Evolutionary conservation across 2,888 invertebrate species (phyloP).

Genomic region (Rugalucina vietnamica): DNA sequence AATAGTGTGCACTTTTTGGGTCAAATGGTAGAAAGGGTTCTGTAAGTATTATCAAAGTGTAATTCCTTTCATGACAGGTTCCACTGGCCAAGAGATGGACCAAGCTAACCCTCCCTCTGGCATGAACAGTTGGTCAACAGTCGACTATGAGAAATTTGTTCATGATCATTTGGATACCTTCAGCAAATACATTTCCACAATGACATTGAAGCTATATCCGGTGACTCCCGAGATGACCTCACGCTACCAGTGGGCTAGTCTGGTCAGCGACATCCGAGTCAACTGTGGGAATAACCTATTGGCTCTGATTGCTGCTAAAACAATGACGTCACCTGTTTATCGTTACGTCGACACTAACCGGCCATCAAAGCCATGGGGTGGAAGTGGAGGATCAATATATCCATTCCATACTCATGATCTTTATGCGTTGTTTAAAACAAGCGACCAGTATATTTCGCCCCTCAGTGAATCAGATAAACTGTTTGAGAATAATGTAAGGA

Average conservation of each 20-base stretch:
- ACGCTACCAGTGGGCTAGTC: constrained; percentile 72
- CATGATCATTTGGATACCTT: constrained; percentile 69
- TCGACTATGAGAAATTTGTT: constrained; percentile 15
- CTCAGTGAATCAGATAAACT: constrained; percentile 30
- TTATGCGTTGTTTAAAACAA: constrained; percentile 68
- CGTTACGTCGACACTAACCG: constrained; percentile 68
- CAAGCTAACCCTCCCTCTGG: neutral
- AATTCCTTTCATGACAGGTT: constrained; percentile 6
- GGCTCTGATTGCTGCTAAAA: constrained; percentile 54
- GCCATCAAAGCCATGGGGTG: constrained; percentile 15
- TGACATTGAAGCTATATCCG: constrained; percentile 67
- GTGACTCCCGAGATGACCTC: constrained; percentile 52
- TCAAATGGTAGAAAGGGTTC: too few relatives aligned
- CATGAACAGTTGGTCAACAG: constrained; percentile 5
- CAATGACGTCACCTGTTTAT: constrained; percentile 67
- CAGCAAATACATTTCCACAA: constrained; percentile 56
- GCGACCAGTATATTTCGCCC: constrained; percentile 41
- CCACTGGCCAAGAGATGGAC: constrained; percentile 25
- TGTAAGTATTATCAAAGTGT: too few relatives aligned
- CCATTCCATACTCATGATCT: constrained; percentile 71
- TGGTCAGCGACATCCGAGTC: constrained; percentile 77
- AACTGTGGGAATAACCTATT: constrained; percentile 73
- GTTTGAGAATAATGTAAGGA: constrained; percentile 20
- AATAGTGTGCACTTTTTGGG: too few relatives aligned
- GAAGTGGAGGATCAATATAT: constrained; percentile 62